Evolutionary conservation across 2,888 invertebrate genomes (phyloP).

Genomic region (Monopis laevigella): DNA sequence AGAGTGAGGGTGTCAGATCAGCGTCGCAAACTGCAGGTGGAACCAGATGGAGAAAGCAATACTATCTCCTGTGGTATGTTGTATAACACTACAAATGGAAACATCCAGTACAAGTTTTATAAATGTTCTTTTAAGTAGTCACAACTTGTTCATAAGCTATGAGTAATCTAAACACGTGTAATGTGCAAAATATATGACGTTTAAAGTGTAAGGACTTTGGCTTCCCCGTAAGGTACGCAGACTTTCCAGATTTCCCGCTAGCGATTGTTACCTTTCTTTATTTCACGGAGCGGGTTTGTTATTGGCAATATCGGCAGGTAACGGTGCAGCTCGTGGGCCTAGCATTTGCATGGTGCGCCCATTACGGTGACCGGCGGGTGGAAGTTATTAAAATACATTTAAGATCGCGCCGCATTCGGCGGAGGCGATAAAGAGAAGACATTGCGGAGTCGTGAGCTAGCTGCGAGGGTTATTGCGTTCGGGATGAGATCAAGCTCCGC

Average conservation of each 20-base stretch:
- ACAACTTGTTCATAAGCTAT: too few species aligned
- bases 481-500: slow-evolving; percentile 44
- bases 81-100: slow-evolving; percentile 59
- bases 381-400: slow-evolving; percentile 62
- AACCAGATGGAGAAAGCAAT: slow-evolving; percentile 48
- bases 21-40: slow-evolving; percentile 26
- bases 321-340: slow-evolving; percentile 43
- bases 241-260: slow-evolving; percentile 52
- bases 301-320: slow-evolving; percentile 46
- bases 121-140: too few species aligned
- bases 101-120: slow-evolving; percentile 35
- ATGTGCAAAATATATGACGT: background rate
- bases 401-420: slow-evolving; percentile 51
- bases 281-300: slow-evolving; percentile 50
- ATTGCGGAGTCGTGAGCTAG: slow-evolving; percentile 54
- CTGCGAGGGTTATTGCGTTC: slow-evolving; percentile 58
- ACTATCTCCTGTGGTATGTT: slow-evolving; percentile 19
- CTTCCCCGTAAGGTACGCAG: slow-evolving; percentile 28
- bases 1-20: slow-evolving; percentile 57
- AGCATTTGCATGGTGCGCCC: slow-evolving; percentile 58
- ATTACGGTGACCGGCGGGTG: slow-evolving; percentile 50
- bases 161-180: background rate
- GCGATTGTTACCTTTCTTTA: slow-evolving; percentile 57
- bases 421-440: slow-evolving; percentile 53
- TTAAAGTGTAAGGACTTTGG: background rate